Evolutionary conservation across 2,888 invertebrate genomes (phyloP), one percentile per base, ranked within the genome.

Genomic region (Drosophila demipolita): DNA sequence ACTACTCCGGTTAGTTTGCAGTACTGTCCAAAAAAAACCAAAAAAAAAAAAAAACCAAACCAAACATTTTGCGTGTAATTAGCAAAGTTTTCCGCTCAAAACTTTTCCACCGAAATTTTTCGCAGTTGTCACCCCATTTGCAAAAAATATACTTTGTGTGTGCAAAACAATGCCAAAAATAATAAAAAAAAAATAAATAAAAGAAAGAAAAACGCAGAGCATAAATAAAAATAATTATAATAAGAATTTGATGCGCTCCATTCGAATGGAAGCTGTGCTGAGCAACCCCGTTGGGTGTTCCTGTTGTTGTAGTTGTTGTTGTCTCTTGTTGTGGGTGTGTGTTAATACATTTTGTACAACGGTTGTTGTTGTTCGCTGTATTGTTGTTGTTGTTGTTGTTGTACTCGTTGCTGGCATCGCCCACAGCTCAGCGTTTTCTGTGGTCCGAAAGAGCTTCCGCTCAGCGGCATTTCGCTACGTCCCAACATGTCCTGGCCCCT

Each of bases 61-160:
- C 82, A 76, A 76, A 84, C 82, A 87, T 84, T 83, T 83, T 83
- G 81, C 85, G 82, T 87, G 82, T 87, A 83, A 83, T 83, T 87
- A 83, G 83, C 87, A 83, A 83, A 83, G 83, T 83, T 83, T 87
- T 83, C 87, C 82, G 84, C 82, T 83, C 76, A 84, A 87, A 83
- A 83, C 63, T 82, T 83, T 80, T 50, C 63, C 50, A 58, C 64
- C 58, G n/a, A 86, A 68, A 86, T 72, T 73, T 61, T 71, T 70
- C 72, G 82, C 66, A 73, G 76, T 73, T 82, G 78, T 78, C 81
- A 73, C 78, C 66, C 63, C 63, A 62, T 65, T 50, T 75, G 26
- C 66, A 83, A 67, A 72, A 82, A 82, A 82, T 49, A 79, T 76
- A 82, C 76, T 82, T 75, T 73, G 15, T 45, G 45, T 62, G 58